Base-by-base conservation (phyloP, 2,113 vertebrate genomes). In the Anas platyrhynchos region DNA sequence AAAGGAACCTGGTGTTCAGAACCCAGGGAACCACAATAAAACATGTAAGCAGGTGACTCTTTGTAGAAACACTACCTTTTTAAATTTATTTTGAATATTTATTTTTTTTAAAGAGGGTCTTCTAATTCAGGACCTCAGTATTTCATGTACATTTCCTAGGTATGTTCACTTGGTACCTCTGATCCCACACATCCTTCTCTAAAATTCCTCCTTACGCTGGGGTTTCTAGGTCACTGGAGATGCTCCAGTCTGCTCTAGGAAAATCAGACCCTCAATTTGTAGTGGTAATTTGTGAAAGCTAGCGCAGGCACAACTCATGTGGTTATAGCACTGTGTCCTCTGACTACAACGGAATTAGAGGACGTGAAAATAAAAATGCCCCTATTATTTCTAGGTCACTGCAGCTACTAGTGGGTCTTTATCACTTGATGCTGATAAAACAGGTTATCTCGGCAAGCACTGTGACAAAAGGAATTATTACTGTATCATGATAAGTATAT, bases 381-480 rank as follows among this genome's bases (percentile, higher is more conserved):
- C 44, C 56, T 26, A 14, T 73, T 71, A 62, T 84, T 87, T 78
- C 67, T 65, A 87, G 85, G 78, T 89, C 74, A 81, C 52, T 43
- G 83, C 52, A 95, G 72, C 73, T 50, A 58, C 71, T 13, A 55
- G 46, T 2, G 7, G 13, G n/a, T 72, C 59, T 86, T 78, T 71
- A 96, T 48, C 89, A 83, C 27, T 65, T 7, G 38, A 81, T 68
- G 48, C 43, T 82, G 86, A 73, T 95, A 91, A 73, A 92, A 58
- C 2, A 56, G 72, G 89, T 56, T 65, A 63, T 63, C 48, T 80
- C 58, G n/a, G 89, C 76, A 91, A 96, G 82, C 82, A 86, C 43
- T 81, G 22, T 62, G 32, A 81, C 94, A 95, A 94, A 77, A 9
- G 6, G 38, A 90, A 91, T 94, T 89, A 88, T 80, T 71, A 69